Percentiles rank a stretch among this genome's conserved stretches.
These are phyloP conservation scores for Dicrostonyx torquatus DNA, from an alignment of 2,797 vertebrate species.

Conservation along the genomic window DNA sequence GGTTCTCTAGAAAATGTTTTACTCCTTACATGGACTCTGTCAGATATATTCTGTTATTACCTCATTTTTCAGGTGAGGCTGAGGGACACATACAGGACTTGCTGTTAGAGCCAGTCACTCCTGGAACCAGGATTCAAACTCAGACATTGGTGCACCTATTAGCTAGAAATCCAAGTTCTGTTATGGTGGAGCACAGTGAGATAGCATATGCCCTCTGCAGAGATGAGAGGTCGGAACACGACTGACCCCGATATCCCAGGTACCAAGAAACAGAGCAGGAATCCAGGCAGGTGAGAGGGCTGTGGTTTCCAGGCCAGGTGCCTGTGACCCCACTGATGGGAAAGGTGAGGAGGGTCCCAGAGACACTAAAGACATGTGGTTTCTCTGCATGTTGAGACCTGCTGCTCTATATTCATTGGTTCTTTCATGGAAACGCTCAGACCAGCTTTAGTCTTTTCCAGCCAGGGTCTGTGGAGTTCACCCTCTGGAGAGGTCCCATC, in stretches of 20 bases:
- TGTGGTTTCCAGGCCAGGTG: not conserved
- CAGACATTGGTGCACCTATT: not conserved
- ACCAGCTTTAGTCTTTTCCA: not conserved
- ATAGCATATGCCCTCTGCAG: not conserved
- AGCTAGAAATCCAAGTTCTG: not conserved
- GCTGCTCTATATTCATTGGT: too few relatives aligned
- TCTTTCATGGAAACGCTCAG: not conserved
- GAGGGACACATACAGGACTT: not conserved
- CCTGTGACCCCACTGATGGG: not conserved
- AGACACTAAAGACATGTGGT: not conserved
- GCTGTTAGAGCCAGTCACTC: not conserved
- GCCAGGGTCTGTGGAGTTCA: not conserved
- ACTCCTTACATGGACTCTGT: not conserved
- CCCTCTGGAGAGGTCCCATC: not conserved
- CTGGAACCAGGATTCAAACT: not conserved
- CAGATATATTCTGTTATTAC: not conserved
- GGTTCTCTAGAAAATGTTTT: not conserved
- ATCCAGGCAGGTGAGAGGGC: not conserved
- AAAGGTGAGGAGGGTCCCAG: not conserved
- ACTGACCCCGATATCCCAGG: not conserved
- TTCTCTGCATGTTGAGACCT: not conserved
- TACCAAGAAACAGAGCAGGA: not conserved
- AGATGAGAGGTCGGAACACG: not conserved
- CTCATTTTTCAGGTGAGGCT: not conserved
- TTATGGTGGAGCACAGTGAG: not conserved